Percentiles rank a stretch among this genome's conserved stretches.
Evolutionary conservation across 2,797 vertebrate genomes (phyloP).

Genomic region (Acrocephalus scirpaceus): DNA sequence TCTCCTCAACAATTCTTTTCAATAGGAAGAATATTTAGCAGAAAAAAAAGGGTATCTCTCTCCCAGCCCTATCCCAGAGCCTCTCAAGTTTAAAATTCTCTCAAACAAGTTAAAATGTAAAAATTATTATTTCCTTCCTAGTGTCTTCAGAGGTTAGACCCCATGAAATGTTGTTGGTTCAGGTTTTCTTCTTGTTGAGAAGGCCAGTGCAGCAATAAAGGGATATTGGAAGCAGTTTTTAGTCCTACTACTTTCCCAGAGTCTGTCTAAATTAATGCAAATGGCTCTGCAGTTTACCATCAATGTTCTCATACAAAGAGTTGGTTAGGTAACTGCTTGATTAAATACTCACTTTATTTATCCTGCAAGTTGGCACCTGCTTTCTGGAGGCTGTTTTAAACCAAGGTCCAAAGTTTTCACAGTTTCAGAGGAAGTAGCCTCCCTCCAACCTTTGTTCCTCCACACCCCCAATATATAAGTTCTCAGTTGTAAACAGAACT

Average conservation of each 20-base stretch:
- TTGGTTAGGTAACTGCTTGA: background rate
- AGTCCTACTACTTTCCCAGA: background rate
- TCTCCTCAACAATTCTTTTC: background rate
- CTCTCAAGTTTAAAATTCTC: background rate
- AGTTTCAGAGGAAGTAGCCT: background rate
- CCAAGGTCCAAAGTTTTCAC: background rate
- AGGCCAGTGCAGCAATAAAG: background rate
- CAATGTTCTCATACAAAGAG: background rate
- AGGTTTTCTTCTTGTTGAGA: background rate
- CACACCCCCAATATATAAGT: background rate
- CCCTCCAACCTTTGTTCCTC: background rate
- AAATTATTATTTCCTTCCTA: background rate
- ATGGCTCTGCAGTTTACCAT: background rate
- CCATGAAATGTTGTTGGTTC: background rate
- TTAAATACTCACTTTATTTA: background rate
- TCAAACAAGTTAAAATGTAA: background rate
- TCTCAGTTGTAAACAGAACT: background rate
- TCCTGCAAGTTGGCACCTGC: background rate
- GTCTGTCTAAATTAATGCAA: background rate
- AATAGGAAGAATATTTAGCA: background rate
- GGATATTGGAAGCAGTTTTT: background rate
- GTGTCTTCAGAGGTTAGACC: background rate
- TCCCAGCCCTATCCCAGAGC: background rate
- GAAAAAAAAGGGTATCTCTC: rapidly evolving
- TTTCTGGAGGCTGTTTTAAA: background rate